Percentiles rank a stretch among this genome's conserved stretches.
These are phyloP conservation scores for Lipophrys pholis DNA, from an alignment of 2,113 vertebrate species.

Conservation along the genomic window DNA sequence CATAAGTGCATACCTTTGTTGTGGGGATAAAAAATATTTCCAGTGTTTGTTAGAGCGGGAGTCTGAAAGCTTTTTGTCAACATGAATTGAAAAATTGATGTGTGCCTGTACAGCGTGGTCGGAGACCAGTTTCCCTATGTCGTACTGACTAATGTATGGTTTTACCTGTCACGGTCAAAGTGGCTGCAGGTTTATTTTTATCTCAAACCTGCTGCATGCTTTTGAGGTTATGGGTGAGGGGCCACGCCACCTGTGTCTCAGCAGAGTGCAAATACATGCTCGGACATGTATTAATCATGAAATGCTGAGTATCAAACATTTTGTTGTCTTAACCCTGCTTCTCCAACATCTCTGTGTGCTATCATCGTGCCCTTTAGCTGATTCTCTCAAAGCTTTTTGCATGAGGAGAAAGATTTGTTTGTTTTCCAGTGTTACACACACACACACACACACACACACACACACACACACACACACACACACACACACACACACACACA, in stretches of 20 bases:
- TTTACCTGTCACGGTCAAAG: slow-evolving; percentile 67
- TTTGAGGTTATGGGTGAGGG: slow-evolving; percentile 28
- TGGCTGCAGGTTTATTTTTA: slow-evolving; percentile 61
- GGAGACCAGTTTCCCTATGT: slow-evolving; percentile 37
- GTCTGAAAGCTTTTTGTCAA: slow-evolving; percentile 81
- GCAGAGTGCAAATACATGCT: slow-evolving; percentile 39
- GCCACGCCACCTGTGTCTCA: slow-evolving; percentile 51
- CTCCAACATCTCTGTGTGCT: background rate
- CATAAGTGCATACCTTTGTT: slow-evolving; percentile 68
- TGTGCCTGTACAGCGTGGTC: slow-evolving; percentile 52
- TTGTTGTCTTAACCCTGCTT: slow-evolving; percentile 49
- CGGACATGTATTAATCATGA: slow-evolving; percentile 62
- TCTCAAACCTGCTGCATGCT: slow-evolving; percentile 30
- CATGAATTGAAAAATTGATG: slow-evolving; percentile 77
- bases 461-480: too few relatives aligned
- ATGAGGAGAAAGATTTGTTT: slow-evolving; percentile 46
- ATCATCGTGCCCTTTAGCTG: slow-evolving; percentile 26
- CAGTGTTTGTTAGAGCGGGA: slow-evolving; percentile 49
- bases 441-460: slow-evolving; percentile 20
- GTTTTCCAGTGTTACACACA: slow-evolving; percentile 24
- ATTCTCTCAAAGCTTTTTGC: slow-evolving; percentile 18
- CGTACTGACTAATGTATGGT: slow-evolving; percentile 56
- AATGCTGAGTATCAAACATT: slow-evolving; percentile 34
- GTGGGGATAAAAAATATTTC: background rate
- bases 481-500: too few relatives aligned